Conservation (phyloP, 2,888 invertebrate species). For the Norana najaformis region DNA sequence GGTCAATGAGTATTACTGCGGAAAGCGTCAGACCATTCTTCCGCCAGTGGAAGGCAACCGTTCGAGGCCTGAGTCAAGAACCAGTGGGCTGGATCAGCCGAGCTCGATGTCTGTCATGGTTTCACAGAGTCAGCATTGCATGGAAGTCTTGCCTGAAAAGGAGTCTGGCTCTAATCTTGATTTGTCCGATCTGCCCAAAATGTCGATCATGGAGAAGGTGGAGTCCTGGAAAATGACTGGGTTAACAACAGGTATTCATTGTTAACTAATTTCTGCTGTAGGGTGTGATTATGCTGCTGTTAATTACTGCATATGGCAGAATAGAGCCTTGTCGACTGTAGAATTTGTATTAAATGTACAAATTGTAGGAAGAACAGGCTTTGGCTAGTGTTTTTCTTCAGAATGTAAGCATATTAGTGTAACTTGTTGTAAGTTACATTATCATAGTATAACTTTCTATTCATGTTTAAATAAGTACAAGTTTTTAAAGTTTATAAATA, state of each 20-base stretch:
- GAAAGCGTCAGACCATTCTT: conserved; percentile 8
- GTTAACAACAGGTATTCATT: not conserved
- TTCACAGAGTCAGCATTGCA: not conserved
- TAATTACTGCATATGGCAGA: not conserved
- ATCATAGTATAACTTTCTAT: not conserved
- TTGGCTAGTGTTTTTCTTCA: not conserved
- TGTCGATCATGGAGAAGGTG: conserved; percentile 21
- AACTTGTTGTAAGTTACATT: not conserved
- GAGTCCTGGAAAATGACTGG: conserved; percentile 18
- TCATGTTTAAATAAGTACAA: not conserved
- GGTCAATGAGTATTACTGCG: not conserved
- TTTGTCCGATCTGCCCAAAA: conserved; percentile 14
- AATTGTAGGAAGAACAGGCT: not conserved
- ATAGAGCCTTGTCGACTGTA: no score
- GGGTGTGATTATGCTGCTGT: not conserved
- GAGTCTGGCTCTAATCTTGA: not conserved
- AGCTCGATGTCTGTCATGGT: not conserved
- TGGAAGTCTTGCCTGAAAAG: not conserved
- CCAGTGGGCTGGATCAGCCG: not conserved
- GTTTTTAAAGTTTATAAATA: not conserved
- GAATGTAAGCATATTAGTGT: not conserved
- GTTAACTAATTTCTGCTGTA: not conserved
- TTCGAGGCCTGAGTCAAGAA: not conserved
- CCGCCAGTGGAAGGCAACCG: not conserved
- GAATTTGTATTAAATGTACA: no score